Percentiles rank a stretch among this genome's conserved stretches.
Evolutionary conservation across 2,113 vertebrate genomes (phyloP).

Genomic region (Isichthys henryi): DNA sequence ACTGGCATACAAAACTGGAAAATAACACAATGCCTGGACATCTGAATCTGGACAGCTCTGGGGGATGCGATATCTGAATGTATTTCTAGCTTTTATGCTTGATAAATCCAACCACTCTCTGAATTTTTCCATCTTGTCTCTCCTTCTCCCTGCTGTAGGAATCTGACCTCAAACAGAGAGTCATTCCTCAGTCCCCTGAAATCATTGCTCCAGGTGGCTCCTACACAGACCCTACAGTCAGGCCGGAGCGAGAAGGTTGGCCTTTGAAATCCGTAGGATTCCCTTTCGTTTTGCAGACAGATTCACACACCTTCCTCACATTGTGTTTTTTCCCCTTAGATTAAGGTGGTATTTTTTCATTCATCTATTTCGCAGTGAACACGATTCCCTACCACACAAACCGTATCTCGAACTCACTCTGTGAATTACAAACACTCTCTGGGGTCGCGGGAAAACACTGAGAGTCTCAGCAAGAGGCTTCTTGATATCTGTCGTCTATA

Average conservation of each 20-base stretch:
- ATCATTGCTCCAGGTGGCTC: neutral
- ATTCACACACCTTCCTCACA: neutral
- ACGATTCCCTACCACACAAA: neutral
- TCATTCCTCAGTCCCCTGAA: neutral
- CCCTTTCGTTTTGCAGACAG: neutral
- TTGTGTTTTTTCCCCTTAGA: neutral
- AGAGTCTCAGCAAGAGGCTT: neutral
- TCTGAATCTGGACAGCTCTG: neutral
- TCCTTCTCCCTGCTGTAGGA: neutral
- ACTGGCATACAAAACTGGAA: neutral
- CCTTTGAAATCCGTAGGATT: neutral
- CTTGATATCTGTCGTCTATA: neutral
- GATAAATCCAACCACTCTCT: neutral
- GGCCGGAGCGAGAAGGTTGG: neutral
- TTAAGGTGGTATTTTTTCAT: conserved; percentile 10
- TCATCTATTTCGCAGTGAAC: neutral
- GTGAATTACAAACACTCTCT: conserved; percentile 14
- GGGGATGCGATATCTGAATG: neutral
- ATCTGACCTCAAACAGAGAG: conserved; percentile 6
- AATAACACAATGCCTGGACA: neutral
- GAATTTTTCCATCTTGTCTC: neutral
- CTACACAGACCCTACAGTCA: neutral
- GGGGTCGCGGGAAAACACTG: neutral
- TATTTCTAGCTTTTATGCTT: neutral
- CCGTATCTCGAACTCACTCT: conserved; percentile 9